Base-by-base conservation (phyloP, 2,888 invertebrate genomes). In the Apamea sordens region DNA sequence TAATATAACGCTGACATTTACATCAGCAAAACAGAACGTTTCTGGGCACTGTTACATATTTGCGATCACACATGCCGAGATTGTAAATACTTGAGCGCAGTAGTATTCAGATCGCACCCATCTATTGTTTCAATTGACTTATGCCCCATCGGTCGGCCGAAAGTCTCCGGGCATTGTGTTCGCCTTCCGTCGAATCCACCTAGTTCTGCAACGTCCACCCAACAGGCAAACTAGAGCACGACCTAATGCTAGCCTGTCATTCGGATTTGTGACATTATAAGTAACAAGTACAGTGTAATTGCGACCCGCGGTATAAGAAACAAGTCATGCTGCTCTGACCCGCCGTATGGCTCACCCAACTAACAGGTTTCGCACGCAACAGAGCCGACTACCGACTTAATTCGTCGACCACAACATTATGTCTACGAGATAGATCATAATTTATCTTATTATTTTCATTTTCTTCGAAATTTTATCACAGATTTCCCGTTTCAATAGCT, bases 91-190 rank as follows among this genome's bases (percentile, higher is more conserved):
- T 80, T 61, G 70, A 77, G 63, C 69, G 63, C 24, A 73, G 81
- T 61, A 82, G 70, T 79, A 80, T 72, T 68, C 85, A 88, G 91
- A 92, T 93, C 95, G 89, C 94, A 90, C 95, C 95, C 95, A 93
- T 90, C 94, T 88, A 96, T 95, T 96, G 96, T 96, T 95, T 90
- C 91, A 90, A 92, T 92, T 93, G 93, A 94, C 92, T 93, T 94
- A 94, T 94, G 92, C 91, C 91, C 91, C 91, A 92, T 93, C 87
- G 91, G 86, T 90, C 89, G 87, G 89, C 88, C 92, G 86, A 93
- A 94, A 93, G 92, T 93, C 92, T 91, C 91, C 91, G 92, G 91
- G 91, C 91, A 94, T 94, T 94, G 93, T 94, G 78, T 93, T 92
- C 85, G 78, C 89, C 90, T 92, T 92, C 92, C 91, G 90, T 82